Evolutionary conservation across 2,888 invertebrate species (phyloP).

Genomic region (Balanococcus diminutus): DNA sequence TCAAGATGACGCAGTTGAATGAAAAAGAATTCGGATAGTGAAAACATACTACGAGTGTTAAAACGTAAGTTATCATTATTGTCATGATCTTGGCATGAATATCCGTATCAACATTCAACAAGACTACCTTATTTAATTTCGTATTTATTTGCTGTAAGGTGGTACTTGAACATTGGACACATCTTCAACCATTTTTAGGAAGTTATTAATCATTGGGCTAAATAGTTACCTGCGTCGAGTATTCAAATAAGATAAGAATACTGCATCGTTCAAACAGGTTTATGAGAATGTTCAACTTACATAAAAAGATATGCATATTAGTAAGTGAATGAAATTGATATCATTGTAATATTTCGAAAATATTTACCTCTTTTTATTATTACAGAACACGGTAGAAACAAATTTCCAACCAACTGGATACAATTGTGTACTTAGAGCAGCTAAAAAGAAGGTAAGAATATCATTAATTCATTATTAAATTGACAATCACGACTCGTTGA

Average conservation of each 20-base stretch:
- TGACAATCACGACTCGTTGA: background rate
- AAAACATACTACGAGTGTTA: background rate
- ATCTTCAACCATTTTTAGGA: background rate
- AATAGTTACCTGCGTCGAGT: background rate
- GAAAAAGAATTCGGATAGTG: no score
- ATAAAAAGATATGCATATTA: background rate
- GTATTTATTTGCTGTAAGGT: background rate
- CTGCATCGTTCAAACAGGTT: background rate
- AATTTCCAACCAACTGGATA: no score
- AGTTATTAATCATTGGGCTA: background rate
- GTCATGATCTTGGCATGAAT: background rate
- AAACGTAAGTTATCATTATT: background rate
- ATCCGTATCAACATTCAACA: background rate
- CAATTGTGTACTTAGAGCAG: no score
- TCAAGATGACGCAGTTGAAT: background rate
- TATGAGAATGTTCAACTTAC: background rate
- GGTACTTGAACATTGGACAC: background rate
- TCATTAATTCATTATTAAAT: no score
- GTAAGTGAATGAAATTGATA: background rate
- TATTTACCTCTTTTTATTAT: background rate
- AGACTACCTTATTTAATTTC: background rate
- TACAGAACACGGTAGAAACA: no score
- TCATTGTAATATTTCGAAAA: background rate
- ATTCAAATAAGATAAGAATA: conserved; percentile 17
- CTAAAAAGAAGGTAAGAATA: no score